Evolutionary conservation across 2,113 vertebrate species (phyloP), one percentile per base, ranked within the genome.

Genomic region (Clarias macrocephalus): DNA sequence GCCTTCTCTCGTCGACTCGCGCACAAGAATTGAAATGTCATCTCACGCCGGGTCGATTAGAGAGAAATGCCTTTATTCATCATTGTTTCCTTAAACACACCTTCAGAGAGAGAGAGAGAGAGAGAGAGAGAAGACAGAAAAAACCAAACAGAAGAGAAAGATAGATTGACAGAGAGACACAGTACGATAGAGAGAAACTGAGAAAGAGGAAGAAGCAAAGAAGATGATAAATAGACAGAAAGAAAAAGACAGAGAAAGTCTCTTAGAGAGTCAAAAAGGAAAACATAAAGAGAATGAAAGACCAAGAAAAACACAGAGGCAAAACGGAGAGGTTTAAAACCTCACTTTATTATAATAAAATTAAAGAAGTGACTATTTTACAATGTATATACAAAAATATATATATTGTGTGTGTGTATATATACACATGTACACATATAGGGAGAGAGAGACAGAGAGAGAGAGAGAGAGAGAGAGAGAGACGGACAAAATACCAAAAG

Each of bases 1-100:
- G 3, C 15, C n/a, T 48, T 83, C 59, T 76, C 85, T 68, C 30
- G 8, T 76, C n/a, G 70, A 57, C 72, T 76, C 15, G 5, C 68
- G 37, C 42, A 28, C 83, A 62, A 23, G 63, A 85, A 85, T 85
- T 79, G 75, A 85, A 85, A 85, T 79, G 72, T 77, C 84, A 79
- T 85, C 73, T 79, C 84, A 85, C 48, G 60, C 60, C 62, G 73
- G 42, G 73, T 79, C 25, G 59, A 85, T 85, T 73, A 85, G 72
- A 77, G 59, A 77, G 84, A n/a, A 76, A 77, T n/a, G 25, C 62
- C 42, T 85, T 62, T 85, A 77, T 77, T 85, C 57, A 63, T 62
- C 84, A 65, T 10, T n/a, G 84, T 63, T 85, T 85, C 57, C 72
- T 63, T 28, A 60, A 57, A 28, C 30, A 85, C 56, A 85, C 68